Conservation (phyloP, 2,797 vertebrate genomes). For the Fundulus diaphanus region DNA sequence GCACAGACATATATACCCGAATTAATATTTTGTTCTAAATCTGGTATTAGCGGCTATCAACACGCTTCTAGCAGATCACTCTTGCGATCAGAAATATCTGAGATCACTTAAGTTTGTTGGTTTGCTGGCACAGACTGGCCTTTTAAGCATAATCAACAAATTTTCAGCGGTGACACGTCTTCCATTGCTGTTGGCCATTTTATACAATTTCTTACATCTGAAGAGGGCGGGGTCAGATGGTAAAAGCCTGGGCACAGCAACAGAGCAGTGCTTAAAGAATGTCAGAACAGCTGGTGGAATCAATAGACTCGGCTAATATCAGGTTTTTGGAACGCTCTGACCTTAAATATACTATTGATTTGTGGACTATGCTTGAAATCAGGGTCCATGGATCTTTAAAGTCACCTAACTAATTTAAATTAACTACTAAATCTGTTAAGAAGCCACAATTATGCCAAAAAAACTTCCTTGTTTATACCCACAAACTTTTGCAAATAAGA, state of each 20-base stretch:
- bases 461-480: too few relatives aligned
- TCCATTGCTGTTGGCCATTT: neutral
- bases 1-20: too few relatives aligned
- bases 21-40: too few relatives aligned
- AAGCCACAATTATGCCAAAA: neutral
- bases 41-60: too few relatives aligned
- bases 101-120: too few relatives aligned
- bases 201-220: neutral
- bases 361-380: neutral
- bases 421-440: neutral
- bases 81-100: too few relatives aligned
- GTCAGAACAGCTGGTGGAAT: neutral
- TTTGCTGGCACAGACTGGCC: too few relatives aligned
- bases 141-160: too few relatives aligned
- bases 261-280: neutral
- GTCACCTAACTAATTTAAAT: neutral
- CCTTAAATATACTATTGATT: neutral
- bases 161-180: too few relatives aligned
- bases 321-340: neutral
- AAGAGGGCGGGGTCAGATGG: neutral
- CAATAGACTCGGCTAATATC: neutral
- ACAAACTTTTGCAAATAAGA: too few relatives aligned
- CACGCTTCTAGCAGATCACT: too few relatives aligned
- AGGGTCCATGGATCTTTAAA: neutral
- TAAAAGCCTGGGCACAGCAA: neutral